A percentile compares a stretch with the other conserved stretches of the same genome.
These are phyloP conservation scores for Aphidius gifuensis DNA, from an alignment of 1,140 invertebrate genomes.

Conservation along the genomic window DNA sequence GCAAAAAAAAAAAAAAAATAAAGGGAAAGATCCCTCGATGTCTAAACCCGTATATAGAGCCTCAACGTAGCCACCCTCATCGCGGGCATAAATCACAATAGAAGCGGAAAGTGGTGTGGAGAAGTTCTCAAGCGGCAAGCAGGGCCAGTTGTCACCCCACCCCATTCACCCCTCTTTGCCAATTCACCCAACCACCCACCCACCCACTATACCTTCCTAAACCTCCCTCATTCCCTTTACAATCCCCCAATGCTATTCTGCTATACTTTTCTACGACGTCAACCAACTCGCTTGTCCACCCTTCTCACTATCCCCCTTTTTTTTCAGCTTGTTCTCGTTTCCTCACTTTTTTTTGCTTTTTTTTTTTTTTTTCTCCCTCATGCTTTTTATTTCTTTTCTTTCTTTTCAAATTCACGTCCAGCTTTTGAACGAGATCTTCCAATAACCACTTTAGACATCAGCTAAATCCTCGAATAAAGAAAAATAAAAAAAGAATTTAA, in stretches of 20 bases:
- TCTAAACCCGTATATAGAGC: conserved; percentile 15
- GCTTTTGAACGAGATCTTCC: too few species aligned
- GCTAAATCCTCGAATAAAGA: too few species aligned
- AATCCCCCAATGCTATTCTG: conserved; percentile 3
- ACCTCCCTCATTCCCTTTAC: neutral
- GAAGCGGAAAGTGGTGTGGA: conserved; percentile 51
- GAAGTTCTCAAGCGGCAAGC: conserved; percentile 46
- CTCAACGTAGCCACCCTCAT: conserved; percentile 39
- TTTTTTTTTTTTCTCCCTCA: too few species aligned
- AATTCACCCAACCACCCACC: too few species aligned
- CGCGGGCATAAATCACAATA: conserved; percentile 54
- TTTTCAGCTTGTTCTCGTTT: too few species aligned
- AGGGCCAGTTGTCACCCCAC: conserved; percentile 17
- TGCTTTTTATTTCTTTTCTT: too few species aligned
- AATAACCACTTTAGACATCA: too few species aligned
- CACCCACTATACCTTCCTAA: too few species aligned
- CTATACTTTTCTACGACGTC: conserved; percentile 20
- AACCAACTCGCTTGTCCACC: neutral
- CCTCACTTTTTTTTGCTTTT: too few species aligned
- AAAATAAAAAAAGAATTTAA: too few species aligned
- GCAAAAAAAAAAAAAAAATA: conserved; percentile 4
- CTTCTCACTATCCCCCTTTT: neutral
- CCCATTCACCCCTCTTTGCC: too few species aligned
- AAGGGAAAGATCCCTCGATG: neutral
- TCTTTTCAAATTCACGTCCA: too few species aligned